Conservation (phyloP, 2,888 invertebrate genomes). For the Choristoneura rosaceana region DNA sequence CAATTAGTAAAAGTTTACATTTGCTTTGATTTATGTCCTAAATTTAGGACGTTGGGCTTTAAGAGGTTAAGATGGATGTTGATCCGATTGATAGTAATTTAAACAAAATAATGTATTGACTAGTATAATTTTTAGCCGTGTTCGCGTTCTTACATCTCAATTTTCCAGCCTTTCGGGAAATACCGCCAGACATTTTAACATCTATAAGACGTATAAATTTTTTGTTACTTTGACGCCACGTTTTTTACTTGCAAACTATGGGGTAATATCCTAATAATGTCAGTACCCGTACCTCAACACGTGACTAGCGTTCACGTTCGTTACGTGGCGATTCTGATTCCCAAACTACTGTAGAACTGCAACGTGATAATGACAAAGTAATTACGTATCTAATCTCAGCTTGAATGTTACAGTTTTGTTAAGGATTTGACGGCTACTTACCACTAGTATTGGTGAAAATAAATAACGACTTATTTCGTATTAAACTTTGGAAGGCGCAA, state of each 20-base stretch:
- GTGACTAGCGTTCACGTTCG: constrained; percentile 18
- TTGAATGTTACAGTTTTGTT: constrained; percentile 1
- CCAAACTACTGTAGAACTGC: not conserved
- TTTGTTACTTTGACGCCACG: constrained; percentile 22
- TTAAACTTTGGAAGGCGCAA: not conserved
- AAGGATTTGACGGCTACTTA: not conserved
- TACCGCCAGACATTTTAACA: constrained; percentile 9
- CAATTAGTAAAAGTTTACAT: too few relatives aligned
- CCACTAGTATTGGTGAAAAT: not conserved
- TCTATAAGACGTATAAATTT: constrained; percentile 9
- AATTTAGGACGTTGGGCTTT: too few relatives aligned
- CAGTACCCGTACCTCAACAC: constrained; percentile 28
- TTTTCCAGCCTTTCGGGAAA: constrained; percentile 1
- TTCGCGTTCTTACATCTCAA: not conserved
- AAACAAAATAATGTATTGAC: too few relatives aligned
- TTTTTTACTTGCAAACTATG: constrained; percentile 28
- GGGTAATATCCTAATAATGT: constrained; percentile 42
- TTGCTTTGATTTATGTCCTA: too few relatives aligned
- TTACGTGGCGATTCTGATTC: constrained; percentile 14
- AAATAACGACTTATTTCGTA: not conserved
- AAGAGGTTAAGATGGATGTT: too few relatives aligned
- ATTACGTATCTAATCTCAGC: not conserved
- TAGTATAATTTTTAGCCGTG: not conserved
- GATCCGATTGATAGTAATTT: too few relatives aligned
- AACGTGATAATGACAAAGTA: not conserved